Evolutionary conservation across 2,113 vertebrate species (phyloP).

Genomic region (Sebastes fasciatus): DNA sequence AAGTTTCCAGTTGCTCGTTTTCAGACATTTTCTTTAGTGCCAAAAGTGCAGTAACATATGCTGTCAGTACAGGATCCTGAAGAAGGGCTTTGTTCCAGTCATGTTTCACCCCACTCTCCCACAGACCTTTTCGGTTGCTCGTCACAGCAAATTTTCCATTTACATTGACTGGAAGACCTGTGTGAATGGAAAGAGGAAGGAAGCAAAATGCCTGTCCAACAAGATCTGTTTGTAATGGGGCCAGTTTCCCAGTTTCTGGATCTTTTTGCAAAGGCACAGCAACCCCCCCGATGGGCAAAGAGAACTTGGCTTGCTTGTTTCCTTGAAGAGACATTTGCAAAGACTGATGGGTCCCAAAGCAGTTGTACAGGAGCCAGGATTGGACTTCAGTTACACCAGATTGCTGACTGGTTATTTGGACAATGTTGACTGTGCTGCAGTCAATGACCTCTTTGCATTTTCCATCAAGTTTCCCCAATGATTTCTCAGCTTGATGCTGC

Average conservation of each 20-base stretch:
- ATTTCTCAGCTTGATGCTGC: constrained; percentile 52
- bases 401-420: constrained; percentile 73
- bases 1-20: constrained; percentile 79
- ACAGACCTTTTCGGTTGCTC: constrained; percentile 88
- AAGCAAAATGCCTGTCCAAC: no score
- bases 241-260: no score
- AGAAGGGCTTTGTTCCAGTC: constrained; percentile 88
- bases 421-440: constrained; percentile 67
- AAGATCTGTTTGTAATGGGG: no score
- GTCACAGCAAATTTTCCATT: no score
- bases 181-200: no score
- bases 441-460: constrained; percentile 74
- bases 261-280: no score
- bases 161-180: no score
- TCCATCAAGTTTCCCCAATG: constrained; percentile 51
- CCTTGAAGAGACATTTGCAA: constrained; percentile 76
- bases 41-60: constrained; percentile 82
- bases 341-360: constrained; percentile 80
- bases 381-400: constrained; percentile 36
- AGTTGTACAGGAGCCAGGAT: constrained; percentile 86
- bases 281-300: no score
- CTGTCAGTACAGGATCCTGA: constrained; percentile 74
- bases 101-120: constrained; percentile 80
- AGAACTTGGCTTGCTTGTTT: no score
- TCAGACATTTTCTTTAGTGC: constrained; percentile 82